These are phyloP conservation scores for Hemichromis elongatus DNA, from an alignment of 2,113 vertebrate species.

Conservation along the genomic window DNA sequence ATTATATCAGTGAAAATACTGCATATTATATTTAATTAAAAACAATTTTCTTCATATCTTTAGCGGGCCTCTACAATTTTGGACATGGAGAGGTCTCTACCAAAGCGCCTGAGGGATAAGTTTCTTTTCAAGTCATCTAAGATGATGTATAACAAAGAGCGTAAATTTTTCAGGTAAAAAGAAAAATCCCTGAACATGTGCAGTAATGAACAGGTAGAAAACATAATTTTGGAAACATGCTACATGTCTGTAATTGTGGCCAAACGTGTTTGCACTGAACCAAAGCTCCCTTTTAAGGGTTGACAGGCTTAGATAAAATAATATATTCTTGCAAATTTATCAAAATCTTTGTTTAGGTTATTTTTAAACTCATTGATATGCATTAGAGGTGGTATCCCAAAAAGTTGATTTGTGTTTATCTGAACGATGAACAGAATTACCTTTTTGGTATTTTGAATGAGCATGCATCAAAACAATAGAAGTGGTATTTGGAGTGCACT, in stretches of 20 bases:
- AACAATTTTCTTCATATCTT: not conserved
- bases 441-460: not conserved
- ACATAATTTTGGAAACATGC: not conserved
- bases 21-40: not conserved
- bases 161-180: not conserved
- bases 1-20: not conserved
- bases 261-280: not conserved
- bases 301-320: not conserved
- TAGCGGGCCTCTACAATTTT: constrained; percentile 85
- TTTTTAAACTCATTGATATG: not conserved
- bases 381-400: not conserved
- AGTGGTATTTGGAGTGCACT: not conserved
- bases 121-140: constrained; percentile 74
- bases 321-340: not conserved
- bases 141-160: constrained; percentile 72
- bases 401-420: not conserved
- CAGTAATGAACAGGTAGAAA: not conserved
- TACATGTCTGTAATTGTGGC: not conserved
- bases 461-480: not conserved
- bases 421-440: not conserved
- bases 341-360: not conserved
- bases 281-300: not conserved
- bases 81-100: constrained; percentile 83
- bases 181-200: not conserved
- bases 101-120: constrained; percentile 65